Conservation (phyloP, 1,140 invertebrate species). For the Drosophila yakuba region DNA sequence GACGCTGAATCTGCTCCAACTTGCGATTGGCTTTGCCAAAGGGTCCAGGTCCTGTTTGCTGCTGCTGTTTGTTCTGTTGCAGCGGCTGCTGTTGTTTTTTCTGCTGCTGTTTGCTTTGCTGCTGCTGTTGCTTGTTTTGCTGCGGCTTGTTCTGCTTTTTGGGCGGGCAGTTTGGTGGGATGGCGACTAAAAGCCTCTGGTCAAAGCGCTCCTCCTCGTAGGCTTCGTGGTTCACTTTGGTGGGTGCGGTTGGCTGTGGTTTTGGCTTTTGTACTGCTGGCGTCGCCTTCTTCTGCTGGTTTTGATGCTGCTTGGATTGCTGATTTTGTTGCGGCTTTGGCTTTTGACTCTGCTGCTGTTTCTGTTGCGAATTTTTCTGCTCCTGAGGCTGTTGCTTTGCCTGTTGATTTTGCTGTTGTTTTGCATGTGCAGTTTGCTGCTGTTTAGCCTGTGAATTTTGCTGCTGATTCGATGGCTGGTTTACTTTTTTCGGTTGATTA, state of each 20-base stretch:
- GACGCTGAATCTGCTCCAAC: constrained; percentile 55
- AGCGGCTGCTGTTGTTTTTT: constrained; percentile 27
- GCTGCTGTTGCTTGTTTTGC: constrained; percentile 19
- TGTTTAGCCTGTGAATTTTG: constrained; percentile 8
- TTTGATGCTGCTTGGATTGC: constrained; percentile 17
- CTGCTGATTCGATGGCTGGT: neutral
- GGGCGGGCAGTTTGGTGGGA: constrained; percentile 49
- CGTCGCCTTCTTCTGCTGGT: constrained; percentile 5
- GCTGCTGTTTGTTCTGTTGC: constrained; percentile 32
- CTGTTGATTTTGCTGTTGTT: neutral
- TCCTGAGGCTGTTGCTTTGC: neutral
- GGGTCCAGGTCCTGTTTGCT: constrained; percentile 34
- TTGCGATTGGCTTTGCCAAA: constrained; percentile 68
- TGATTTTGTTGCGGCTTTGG: constrained; percentile 26
- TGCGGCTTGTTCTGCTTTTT: constrained; percentile 29
- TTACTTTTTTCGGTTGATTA: neutral
- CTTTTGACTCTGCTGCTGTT: constrained; percentile 19
- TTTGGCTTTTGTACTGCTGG: constrained; percentile 33
- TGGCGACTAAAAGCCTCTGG: constrained; percentile 62
- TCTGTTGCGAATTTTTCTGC: constrained; percentile 16
- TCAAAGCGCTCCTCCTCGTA: constrained; percentile 58
- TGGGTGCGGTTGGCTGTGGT: neutral
- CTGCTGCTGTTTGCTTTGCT: constrained; percentile 25
- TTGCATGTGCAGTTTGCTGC: neutral
- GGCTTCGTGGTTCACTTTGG: constrained; percentile 40